Evolutionary conservation across 64 coral and sea anemone species (phyloP).

Genomic region (Pocillopora damicornis): DNA sequence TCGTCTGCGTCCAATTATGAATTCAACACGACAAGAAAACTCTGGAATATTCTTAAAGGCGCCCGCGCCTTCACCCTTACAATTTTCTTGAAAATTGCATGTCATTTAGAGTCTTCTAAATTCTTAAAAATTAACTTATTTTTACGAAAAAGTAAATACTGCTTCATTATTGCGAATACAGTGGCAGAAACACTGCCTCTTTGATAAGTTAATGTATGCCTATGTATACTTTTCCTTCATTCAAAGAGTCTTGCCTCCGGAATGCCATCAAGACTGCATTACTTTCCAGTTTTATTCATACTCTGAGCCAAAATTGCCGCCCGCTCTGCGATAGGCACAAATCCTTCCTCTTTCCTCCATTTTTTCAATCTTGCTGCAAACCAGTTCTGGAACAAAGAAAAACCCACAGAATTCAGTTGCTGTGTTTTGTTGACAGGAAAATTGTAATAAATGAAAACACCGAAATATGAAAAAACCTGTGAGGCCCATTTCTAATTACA

Average conservation of each 20-base stretch:
- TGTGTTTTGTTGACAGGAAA: background rate
- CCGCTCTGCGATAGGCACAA: conserved; percentile 69
- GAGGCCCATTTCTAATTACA: background rate
- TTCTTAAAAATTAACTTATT: background rate
- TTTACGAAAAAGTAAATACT: background rate
- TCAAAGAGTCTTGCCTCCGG: background rate
- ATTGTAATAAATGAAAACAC: background rate
- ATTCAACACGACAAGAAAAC: background rate
- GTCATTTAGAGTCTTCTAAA: background rate
- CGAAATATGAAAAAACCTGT: background rate
- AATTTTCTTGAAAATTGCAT: background rate
- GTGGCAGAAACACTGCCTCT: no score
- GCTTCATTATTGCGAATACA: no score
- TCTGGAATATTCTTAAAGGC: background rate
- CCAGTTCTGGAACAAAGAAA: conserved; percentile 59
- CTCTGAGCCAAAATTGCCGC: conserved; percentile 33
- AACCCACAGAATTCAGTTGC: background rate
- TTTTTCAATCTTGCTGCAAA: conserved; percentile 63
- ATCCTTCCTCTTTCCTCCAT: conserved; percentile 81
- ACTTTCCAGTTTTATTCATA: conserved; percentile 18
- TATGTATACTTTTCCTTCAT: background rate
- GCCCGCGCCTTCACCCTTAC: background rate
- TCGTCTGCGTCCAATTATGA: background rate
- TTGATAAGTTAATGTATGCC: background rate
- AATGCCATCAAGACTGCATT: background rate